Base-by-base conservation (phyloP, 2,797 vertebrate species). In the Fistularia tabacaria region DNA sequence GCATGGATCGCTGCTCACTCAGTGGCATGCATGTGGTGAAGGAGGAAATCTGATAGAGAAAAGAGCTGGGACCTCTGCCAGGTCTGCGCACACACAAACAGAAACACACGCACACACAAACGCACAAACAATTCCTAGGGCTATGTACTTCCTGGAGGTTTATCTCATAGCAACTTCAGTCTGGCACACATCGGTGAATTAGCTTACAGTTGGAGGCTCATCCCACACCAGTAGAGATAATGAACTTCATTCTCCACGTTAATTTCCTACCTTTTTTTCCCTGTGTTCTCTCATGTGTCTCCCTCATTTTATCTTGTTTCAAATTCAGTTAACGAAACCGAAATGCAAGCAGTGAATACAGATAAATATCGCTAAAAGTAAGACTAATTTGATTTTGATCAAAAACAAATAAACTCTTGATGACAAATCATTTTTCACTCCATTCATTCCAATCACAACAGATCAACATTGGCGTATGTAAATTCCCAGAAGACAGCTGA, bases 241-340 rank as follows among this genome's bases (percentile, higher is more conserved):
- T 59, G 54, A 66, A 73, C 46, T 53, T 10, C 7, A 49, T 55
- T 71, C 57, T 71, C 51, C 56, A 39, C 44, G 77, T 73, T 67
- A 51, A 74, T 73, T 80, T 80, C 53, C 65, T 8, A 46, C 47
- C 45, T 59, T 40, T 68, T n/a, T 57, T 59, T 39, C 8, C 46
- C 50, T 71, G 39, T 57, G 51, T 62, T 36, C 12, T 36, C n/a
- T 51, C n/a, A 5, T 9, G 7, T 66, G 61, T 45, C 53, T 36
- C 46, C 41, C 48, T 46, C 10, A 40, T 25, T 66, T 40, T 51
- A 50, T 59, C 48, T 38, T 8, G 14, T 44, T 53, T 73, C 73
- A 54, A 79, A 85, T 83, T 73, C 66, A 84, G 84, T 89, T 81
- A 86, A 61, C 74, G 38, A 12, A 46, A 50, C 42, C 6, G 54